Conservation (phyloP, 2,113 vertebrate genomes). For the Megaceryle maxima region DNA sequence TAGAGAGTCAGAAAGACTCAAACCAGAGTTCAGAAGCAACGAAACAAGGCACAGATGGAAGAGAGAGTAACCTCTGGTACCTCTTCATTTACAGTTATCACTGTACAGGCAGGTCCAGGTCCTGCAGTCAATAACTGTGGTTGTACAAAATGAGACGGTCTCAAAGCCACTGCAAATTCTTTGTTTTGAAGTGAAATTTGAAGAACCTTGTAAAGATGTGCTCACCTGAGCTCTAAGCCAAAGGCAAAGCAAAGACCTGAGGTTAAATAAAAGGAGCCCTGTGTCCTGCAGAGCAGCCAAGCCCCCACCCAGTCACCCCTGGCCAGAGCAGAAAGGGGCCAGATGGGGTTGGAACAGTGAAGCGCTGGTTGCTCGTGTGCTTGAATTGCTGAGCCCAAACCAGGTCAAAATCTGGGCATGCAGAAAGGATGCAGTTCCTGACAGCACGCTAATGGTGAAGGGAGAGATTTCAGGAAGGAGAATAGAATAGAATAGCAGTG, state of each 20-base stretch:
- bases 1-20: not conserved
- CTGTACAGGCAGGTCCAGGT: not conserved
- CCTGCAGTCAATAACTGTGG: not conserved
- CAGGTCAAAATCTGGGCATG: not conserved
- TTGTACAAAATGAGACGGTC: not conserved
- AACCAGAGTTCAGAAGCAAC: too few species aligned
- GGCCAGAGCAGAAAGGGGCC: not conserved
- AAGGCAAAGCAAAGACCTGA: not conserved
- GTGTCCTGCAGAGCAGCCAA: not conserved
- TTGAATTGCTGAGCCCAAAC: not conserved
- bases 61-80: not conserved
- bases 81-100: not conserved
- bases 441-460: not conserved
- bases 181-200: not conserved
- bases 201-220: not conserved
- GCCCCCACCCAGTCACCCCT: rapidly evolving
- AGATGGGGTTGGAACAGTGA: not conserved
- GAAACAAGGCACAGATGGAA: not conserved
- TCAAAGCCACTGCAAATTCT: not conserved
- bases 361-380: rapidly evolving
- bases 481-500: not conserved
- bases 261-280: not conserved
- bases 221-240: not conserved
- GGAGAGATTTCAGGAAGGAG: not conserved
- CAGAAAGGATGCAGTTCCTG: not conserved